A percentile compares a stretch with the other conserved stretches of the same genome.
phyloP scores from a whole-genome alignment of 2,113 vertebrate genomes.

The Lycaon pictus region DNA sequence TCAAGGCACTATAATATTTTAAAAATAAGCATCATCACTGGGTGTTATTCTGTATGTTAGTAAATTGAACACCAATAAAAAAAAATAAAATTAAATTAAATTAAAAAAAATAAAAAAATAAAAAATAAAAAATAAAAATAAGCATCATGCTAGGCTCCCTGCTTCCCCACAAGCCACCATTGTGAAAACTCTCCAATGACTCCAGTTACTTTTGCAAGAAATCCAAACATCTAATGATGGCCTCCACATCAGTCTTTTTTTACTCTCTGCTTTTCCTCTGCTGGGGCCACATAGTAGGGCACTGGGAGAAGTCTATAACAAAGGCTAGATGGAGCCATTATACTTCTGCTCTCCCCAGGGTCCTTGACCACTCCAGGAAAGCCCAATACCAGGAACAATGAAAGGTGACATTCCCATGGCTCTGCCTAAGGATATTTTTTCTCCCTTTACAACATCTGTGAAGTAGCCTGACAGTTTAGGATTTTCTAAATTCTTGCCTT shows the following conservation, averaged over 20 bases:
- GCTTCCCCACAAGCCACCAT: background rate
- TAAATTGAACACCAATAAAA: no score
- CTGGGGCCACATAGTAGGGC: background rate
- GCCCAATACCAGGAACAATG: background rate
- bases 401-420: background rate
- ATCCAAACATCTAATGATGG: background rate
- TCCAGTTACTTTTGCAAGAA: background rate
- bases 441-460: background rate
- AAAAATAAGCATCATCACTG: background rate
- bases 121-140: no score
- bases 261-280: background rate
- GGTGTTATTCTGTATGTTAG: no score
- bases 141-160: background rate
- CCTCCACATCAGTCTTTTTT: background rate
- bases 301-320: background rate
- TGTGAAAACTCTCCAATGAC: background rate
- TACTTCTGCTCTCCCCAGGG: background rate
- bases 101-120: no score
- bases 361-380: background rate
- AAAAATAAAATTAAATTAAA: no score
- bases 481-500: slow-evolving; percentile 61
- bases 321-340: background rate
- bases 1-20: background rate
- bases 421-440: background rate
- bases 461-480: background rate